These are phyloP conservation scores for Chaetorhynchus papuensis DNA, from an alignment of 2,113 vertebrate species.

Conservation along the genomic window DNA sequence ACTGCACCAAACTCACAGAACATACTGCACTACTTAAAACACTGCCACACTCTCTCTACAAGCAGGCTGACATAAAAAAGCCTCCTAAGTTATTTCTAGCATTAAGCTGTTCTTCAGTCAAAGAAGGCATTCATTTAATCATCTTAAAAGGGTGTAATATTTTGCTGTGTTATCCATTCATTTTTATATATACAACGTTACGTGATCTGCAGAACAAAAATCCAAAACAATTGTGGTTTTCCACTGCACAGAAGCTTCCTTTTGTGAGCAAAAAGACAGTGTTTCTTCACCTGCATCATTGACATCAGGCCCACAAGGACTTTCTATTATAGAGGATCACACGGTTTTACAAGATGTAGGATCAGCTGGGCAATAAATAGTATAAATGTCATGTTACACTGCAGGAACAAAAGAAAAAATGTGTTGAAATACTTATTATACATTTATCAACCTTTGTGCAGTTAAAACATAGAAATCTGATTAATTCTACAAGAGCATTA, in stretches of 20 bases:
- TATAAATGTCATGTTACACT: background rate
- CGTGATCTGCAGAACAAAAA: background rate
- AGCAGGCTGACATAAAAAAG: constrained; percentile 54
- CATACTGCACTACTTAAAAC: constrained; percentile 77
- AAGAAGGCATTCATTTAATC: constrained; percentile 20
- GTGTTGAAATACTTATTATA: background rate
- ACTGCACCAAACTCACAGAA: constrained; percentile 89
- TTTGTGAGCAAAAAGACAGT: background rate
- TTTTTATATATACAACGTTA: background rate
- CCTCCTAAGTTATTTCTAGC: constrained; percentile 56
- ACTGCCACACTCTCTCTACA: constrained; percentile 38
- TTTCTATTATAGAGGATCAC: background rate
- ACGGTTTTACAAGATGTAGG: background rate
- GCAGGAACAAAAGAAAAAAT: background rate
- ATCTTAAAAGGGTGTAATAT: background rate
- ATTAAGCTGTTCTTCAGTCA: constrained; percentile 14
- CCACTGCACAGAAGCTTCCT: background rate
- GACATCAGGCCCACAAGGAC: background rate
- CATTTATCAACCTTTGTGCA: background rate
- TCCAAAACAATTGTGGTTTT: background rate
- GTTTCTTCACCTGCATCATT: background rate
- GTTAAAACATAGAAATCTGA: background rate
- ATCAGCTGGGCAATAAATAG: constrained; percentile 5
- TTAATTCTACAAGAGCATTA: background rate
- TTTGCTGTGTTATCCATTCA: background rate